A percentile compares a stretch with the other conserved stretches of the same genome.
Conservation (phyloP, 1,140 invertebrate species). For the Theocolax elegans region DNA sequence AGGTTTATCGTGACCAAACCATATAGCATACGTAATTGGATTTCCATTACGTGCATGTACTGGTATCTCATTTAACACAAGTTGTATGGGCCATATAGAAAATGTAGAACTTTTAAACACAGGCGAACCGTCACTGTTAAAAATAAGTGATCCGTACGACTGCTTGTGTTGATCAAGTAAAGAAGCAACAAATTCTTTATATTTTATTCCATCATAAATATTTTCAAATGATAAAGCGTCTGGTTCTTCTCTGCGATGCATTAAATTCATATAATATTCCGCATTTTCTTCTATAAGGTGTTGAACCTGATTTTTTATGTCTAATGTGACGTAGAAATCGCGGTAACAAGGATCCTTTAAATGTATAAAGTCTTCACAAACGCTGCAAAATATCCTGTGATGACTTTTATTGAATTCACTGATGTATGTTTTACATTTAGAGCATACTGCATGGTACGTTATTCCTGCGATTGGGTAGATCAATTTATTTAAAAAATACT, state of each 20-base stretch:
- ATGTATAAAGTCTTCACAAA: conserved; percentile 29
- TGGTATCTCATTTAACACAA: conserved; percentile 37
- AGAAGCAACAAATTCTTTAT: conserved; percentile 24
- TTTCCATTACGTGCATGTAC: conserved; percentile 17
- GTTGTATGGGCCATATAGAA: conserved; percentile 39
- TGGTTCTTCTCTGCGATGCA: conserved; percentile 5
- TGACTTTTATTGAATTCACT: conserved; percentile 2
- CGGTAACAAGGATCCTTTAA: conserved; percentile 33
- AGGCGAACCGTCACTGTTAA: conserved; percentile 40
- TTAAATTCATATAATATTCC: conserved; percentile 28
- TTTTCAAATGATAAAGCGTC: not conserved
- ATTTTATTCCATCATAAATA: conserved; percentile 36
- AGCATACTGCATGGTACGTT: conserved; percentile 42
- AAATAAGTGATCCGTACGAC: conserved; percentile 21
- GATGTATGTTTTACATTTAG: conserved; percentile 23
- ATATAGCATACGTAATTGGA: conserved; percentile 22
- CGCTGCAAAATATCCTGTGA: conserved; percentile 1
- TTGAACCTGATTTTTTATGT: conserved; percentile 25
- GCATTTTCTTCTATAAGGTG: conserved; percentile 19
- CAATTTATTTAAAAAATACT: conserved; percentile 40
- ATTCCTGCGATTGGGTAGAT: conserved; percentile 29
- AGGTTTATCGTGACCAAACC: conserved; percentile 37
- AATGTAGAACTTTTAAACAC: conserved; percentile 38
- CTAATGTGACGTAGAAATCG: conserved; percentile 40
- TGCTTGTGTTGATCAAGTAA: conserved; percentile 12